Percentiles rank a stretch among this genome's conserved stretches.
Conservation (phyloP, 2,113 vertebrate species). For the Lipotes vexillifer region DNA sequence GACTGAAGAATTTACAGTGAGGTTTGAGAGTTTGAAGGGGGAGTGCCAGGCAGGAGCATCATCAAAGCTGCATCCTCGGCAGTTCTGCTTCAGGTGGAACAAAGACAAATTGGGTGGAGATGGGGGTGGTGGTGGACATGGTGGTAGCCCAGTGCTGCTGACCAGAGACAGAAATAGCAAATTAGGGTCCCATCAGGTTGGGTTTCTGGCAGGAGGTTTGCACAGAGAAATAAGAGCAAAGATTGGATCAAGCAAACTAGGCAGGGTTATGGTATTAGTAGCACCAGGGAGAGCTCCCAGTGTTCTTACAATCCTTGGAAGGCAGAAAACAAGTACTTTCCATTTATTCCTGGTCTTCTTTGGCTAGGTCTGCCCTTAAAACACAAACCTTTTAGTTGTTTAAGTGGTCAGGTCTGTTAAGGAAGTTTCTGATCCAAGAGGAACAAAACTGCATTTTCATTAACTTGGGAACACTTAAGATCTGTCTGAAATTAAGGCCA, state of each 20-base stretch:
- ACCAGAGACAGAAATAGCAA: background rate
- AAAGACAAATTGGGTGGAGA: background rate
- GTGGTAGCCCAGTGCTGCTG: background rate
- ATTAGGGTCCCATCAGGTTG: background rate
- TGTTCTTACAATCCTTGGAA: background rate
- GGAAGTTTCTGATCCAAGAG: background rate
- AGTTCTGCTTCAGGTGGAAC: background rate
- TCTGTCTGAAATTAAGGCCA: background rate
- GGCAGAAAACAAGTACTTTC: background rate
- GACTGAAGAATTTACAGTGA: background rate
- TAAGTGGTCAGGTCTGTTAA: background rate
- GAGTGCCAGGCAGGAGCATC: background rate
- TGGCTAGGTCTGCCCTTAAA: background rate
- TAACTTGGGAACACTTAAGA: background rate
- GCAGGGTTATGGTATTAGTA: background rate
- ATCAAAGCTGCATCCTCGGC: background rate
- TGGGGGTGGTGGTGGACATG: background rate
- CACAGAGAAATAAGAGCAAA: background rate
- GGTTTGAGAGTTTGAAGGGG: background rate
- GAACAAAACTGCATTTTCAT: background rate
- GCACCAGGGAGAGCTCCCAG: slow-evolving; percentile 27
- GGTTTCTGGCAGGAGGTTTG: background rate
- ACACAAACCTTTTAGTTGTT: background rate
- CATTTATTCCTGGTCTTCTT: background rate
- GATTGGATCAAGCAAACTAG: background rate